Base-by-base conservation (phyloP, 2,113 vertebrate genomes). In the Columba janthina region DNA sequence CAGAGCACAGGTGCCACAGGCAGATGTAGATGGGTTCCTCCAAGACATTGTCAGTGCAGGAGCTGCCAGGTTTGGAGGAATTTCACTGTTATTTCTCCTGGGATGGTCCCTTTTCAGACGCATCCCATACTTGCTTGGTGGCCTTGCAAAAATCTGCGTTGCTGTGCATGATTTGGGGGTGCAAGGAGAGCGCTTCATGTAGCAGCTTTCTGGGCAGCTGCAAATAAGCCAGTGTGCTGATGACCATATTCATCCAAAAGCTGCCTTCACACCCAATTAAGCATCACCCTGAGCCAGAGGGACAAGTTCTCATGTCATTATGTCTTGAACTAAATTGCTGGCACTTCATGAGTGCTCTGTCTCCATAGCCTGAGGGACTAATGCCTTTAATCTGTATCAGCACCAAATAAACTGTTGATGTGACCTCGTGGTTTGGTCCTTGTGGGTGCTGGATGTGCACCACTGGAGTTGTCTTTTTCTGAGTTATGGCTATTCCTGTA, bases 251-350 rank as follows among this genome's bases (percentile, higher is more conserved):
- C 22, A 11, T 78, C 85, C 79, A 54, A 79, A 85, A 88, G 76
- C 83, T 80, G 88, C 24, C 66, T 96, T 96, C 92, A 91, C 89
- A 89, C 88, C 90, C 94, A 91, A 83, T 96, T 96, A 92, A 85
- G 70, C 95, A 91, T 94, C 93, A 74, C 73, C 71, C 84, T 62
- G 75, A 93, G 92, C 95, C 81, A 81, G 90, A 88, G 88, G 83
- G 83, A 89, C 89, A 83, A 86, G 89, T 94, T 81, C 67, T 91
- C 76, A 51, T 95, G 89, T 94, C 79, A 42, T 95, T 95, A 91
- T 60, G 51, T 91, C 93, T 94, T 84, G 70, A 94, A 84, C 36
- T 94, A 88, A 96, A 95, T 92, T 91, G 92, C 85, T 83, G 80
- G 70, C 79, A 62, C 94, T 96, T 92, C 31, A 54, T 81, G 90